Percentiles rank a stretch among this genome's conserved stretches.
Evolutionary conservation across 1,140 invertebrate species (phyloP).

Genomic region (Bicyclus anynana): DNA sequence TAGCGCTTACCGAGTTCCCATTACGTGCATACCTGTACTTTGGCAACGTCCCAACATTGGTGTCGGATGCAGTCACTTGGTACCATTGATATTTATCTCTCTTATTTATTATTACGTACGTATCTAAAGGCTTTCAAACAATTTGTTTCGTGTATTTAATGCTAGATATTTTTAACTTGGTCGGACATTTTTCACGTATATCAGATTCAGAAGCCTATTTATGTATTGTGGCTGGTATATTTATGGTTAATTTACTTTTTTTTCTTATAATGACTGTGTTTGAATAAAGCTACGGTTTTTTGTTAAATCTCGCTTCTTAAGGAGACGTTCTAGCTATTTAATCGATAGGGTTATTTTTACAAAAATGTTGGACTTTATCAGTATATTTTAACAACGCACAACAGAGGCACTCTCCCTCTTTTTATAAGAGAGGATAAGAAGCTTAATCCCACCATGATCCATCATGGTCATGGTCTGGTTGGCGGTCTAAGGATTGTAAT

Average conservation of each 20-base stretch:
- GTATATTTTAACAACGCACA: no score
- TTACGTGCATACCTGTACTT: slow-evolving; percentile 40
- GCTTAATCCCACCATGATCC: no score
- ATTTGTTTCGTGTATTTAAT: slow-evolving; percentile 30
- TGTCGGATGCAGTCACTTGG: slow-evolving; percentile 33
- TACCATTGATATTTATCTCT: slow-evolving; percentile 38
- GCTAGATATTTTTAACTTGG: slow-evolving; percentile 28
- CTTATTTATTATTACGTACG: slow-evolving; percentile 40
- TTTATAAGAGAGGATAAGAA: no score
- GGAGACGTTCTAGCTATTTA: no score
- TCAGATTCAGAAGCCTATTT: slow-evolving; percentile 16
- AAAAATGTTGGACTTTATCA: no score
- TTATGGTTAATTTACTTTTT: not conserved
- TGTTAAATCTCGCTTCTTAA: no score
- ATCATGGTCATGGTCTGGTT: no score
- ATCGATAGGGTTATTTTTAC: no score
- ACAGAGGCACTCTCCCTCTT: no score
- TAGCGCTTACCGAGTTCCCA: slow-evolving; percentile 13
- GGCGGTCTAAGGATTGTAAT: no score
- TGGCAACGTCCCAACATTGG: slow-evolving; percentile 39
- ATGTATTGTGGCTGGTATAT: not conserved
- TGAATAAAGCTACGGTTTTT: not conserved
- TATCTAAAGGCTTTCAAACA: slow-evolving; percentile 43
- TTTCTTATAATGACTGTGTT: not conserved
- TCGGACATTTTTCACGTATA: slow-evolving; percentile 20